Base-by-base conservation (phyloP, 1,140 invertebrate species). In the Drosophila littoralis region DNA sequence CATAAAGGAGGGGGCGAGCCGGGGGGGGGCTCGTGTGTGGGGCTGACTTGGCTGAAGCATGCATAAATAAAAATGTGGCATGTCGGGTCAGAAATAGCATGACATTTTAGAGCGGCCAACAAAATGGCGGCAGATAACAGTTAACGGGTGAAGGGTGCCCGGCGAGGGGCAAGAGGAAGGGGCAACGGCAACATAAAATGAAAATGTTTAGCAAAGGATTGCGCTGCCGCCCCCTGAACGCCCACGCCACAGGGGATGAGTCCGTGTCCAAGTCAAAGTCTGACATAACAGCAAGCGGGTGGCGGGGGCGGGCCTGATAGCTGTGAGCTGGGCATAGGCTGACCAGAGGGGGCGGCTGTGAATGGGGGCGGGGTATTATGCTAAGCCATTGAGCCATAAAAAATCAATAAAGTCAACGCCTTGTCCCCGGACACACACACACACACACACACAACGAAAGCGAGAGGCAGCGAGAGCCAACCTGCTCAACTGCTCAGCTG, bases 51-150 rank as follows among this genome's bases (percentile, higher is more conserved):
- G 42, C 8, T 35, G 45, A 48, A 55, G 64, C 79, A 88, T 83
- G 83, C 83, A 86, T 86, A 88, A 88, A 86, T 88, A 88, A 83
- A 83, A 86, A 77, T 83, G 83, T 83, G 83, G 79, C 83, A 88
- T 88, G 79, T 83, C 88, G 83, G 83, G 83, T 88, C 83, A 82
- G 79, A 88, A 86, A 86, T 86, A 86, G 83, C 83, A 80, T 86
- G 83, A 88, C 83, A 80, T 77, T 88, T 74, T 88, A 58, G 61
- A 75, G 68, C 79, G 57, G 59, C 64, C 64, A 71, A 74, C 83
- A 83, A 86, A 86, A 88, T 88, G 83, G 73, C 79, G 80, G 54
- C 77, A 82, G 83, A 88, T 77, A 83, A 71, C 73, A 59, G 50
- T 46, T 52, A 61, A 60, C 63, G 38, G 54, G 17, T 6, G 46